Conservation (phyloP, 2,797 vertebrate genomes). For the Meriones psammophilus region DNA sequence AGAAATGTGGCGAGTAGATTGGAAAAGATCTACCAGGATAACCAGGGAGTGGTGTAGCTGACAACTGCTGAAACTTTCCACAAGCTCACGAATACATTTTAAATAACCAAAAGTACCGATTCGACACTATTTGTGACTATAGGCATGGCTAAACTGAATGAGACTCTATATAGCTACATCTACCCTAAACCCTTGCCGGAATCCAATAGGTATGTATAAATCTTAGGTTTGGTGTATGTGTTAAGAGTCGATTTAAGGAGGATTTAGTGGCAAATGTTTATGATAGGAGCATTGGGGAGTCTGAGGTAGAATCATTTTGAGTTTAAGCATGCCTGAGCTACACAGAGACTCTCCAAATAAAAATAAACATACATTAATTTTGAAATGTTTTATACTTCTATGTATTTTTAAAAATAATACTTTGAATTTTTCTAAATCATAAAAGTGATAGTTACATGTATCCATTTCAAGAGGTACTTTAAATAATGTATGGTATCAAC, state of each 20-base stretch:
- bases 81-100: not conserved
- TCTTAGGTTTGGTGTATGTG: not conserved
- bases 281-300: not conserved
- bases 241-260: not conserved
- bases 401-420: too few relatives aligned
- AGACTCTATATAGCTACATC: not conserved
- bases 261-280: not conserved
- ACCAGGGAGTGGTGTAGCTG: not conserved
- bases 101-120: not conserved
- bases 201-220: not conserved
- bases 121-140: not conserved
- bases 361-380: not conserved
- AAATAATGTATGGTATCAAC: not conserved
- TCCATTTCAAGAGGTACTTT: not conserved
- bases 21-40: not conserved
- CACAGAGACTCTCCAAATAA: not conserved
- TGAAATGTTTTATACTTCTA: not conserved
- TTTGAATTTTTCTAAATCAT: not conserved
- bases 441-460: not conserved
- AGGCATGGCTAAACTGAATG: not conserved
- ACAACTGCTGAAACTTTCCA: not conserved
- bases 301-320: too few relatives aligned
- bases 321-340: not conserved
- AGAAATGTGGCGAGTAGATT: accelerated
- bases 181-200: not conserved